Percentiles rank a stretch among this genome's conserved stretches.
Evolutionary conservation across 2,888 invertebrate species (phyloP).

Genomic region (Lycia hirtaria): DNA sequence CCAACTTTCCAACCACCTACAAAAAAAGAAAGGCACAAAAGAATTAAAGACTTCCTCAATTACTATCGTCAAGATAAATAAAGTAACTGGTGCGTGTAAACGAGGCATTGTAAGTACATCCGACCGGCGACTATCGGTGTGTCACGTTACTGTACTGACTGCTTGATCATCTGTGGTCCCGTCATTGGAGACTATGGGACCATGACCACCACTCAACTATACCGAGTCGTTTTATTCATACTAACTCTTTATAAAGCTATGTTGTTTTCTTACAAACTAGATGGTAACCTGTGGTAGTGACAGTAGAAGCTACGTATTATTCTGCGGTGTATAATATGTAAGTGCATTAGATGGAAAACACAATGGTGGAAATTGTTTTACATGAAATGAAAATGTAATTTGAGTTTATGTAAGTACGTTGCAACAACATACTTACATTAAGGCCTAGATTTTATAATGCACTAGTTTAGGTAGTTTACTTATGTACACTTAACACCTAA

Average conservation of each 20-base stretch:
- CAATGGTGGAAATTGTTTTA: constrained; percentile 31
- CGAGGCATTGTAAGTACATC: constrained; percentile 35
- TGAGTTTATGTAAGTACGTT: neutral
- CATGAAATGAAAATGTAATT: constrained; percentile 7
- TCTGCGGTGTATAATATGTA: constrained; percentile 5
- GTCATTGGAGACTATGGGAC: neutral
- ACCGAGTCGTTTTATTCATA: no score
- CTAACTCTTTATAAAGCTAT: neutral
- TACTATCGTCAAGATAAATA: constrained; percentile 67
- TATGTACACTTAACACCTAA: no score
- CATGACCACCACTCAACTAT: constrained; percentile 3
- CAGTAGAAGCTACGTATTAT: neutral
- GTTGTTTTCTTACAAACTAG: neutral
- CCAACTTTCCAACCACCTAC: constrained; percentile 51
- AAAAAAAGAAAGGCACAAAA: constrained; percentile 56
- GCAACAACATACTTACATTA: no score
- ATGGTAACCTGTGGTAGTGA: neutral
- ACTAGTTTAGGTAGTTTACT: no score
- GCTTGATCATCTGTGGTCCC: neutral
- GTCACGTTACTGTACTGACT: no score
- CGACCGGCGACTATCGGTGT: no score
- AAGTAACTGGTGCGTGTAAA: constrained; percentile 52
- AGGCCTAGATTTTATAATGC: no score
- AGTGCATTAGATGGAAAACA: constrained; percentile 22
- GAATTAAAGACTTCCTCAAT: constrained; percentile 78